phyloP scores from a whole-genome alignment of 2,888 invertebrate genomes.

The Congeria kusceri region DNA sequence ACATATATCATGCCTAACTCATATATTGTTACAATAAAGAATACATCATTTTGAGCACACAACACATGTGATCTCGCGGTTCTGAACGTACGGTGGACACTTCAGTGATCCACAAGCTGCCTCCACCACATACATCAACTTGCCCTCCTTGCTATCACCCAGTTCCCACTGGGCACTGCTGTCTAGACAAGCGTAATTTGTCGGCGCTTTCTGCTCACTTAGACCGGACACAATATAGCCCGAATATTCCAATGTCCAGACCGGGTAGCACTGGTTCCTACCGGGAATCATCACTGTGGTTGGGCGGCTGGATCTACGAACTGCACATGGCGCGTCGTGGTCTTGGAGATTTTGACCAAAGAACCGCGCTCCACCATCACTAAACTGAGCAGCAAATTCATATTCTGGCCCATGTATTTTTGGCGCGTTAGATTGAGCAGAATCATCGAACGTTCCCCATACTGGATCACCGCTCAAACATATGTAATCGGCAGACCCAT shows the following conservation, averaged over 20 bases:
- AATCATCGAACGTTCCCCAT: slow-evolving; percentile 12
- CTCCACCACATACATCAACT: slow-evolving; percentile 12
- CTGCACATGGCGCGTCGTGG: slow-evolving; percentile 19
- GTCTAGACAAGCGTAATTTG: slow-evolving; percentile 20
- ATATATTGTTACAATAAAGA: too few species aligned
- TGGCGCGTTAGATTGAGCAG: not conserved
- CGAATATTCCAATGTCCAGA: slow-evolving; percentile 55
- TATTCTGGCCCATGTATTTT: slow-evolving; percentile 19
- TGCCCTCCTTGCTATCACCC: too few species aligned
- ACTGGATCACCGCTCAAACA: slow-evolving; percentile 7
- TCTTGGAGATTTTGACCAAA: slow-evolving; percentile 9
- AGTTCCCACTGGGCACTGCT: not conserved
- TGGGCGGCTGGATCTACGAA: not conserved
- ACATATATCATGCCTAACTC: too few species aligned
- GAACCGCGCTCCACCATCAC: slow-evolving; percentile 7
- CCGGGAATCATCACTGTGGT: slow-evolving; percentile 59
- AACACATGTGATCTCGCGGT: slow-evolving; percentile 16
- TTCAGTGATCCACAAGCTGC: slow-evolving; percentile 13
- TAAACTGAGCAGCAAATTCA: slow-evolving; percentile 1
- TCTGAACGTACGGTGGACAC: slow-evolving; percentile 1
- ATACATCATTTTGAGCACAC: slow-evolving; percentile 15
- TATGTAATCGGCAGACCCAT: slow-evolving; percentile 17
- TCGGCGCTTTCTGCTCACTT: not conserved
- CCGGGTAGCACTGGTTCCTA: slow-evolving; percentile 38
- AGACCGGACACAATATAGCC: slow-evolving; percentile 45